These are phyloP conservation scores for Hippocampus comes DNA, from an alignment of 2,113 vertebrate species.

Conservation along the genomic window DNA sequence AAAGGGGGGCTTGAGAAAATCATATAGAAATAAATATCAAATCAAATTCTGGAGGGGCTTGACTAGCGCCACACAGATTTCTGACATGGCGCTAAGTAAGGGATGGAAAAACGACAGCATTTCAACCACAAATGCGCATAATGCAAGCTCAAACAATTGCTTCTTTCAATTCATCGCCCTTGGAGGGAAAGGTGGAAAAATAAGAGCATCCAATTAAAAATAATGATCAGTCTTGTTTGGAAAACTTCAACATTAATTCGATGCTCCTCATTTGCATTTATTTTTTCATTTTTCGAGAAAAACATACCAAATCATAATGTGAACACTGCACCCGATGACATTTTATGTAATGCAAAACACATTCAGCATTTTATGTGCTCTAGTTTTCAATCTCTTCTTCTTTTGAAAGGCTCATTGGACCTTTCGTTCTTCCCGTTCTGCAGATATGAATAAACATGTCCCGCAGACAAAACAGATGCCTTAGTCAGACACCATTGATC, in stretches of 20 bases:
- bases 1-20: no score
- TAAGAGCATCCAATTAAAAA: background rate
- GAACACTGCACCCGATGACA: background rate
- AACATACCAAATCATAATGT: background rate
- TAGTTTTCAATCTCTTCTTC: background rate
- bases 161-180: background rate
- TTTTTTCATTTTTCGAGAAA: background rate
- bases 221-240: background rate
- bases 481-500: background rate
- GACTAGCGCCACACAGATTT: no score
- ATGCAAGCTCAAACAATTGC: no score
- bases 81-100: no score
- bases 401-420: background rate
- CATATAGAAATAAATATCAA: no score
- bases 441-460: constrained; percentile 24
- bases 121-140: no score
- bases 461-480: constrained; percentile 39
- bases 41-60: no score
- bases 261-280: background rate
- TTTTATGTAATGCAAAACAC: background rate
- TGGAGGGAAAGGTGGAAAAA: background rate
- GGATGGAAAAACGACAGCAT: no score
- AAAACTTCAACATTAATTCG: background rate
- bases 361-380: background rate
- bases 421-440: constrained; percentile 4